These are phyloP conservation scores for Gambelia wislizenii DNA, from an alignment of 2,797 vertebrate genomes.

Conservation along the genomic window DNA sequence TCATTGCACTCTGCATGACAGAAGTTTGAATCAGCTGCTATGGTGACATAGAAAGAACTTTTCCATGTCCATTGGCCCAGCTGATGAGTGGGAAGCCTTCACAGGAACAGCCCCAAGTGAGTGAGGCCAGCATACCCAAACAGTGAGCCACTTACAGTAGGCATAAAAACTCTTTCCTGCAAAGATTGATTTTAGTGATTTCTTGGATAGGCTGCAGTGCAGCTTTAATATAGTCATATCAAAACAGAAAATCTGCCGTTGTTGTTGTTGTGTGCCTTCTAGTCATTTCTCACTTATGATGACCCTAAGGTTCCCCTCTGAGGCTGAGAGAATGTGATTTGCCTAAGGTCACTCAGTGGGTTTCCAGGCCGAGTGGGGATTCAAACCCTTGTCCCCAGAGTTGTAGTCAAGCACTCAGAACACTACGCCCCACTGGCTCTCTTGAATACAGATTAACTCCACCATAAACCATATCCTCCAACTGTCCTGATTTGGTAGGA, in stretches of 20 bases:
- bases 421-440: not conserved
- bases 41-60: conserved; percentile 8
- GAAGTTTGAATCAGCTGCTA: not conserved
- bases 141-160: not conserved
- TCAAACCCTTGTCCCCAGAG: no score
- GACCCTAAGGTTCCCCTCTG: no score
- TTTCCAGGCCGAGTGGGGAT: no score
- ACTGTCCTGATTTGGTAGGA: no score
- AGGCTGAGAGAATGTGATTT: no score
- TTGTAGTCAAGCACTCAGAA: no score
- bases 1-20: not conserved
- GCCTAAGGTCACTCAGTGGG: no score
- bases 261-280: no score
- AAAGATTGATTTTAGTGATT: not conserved
- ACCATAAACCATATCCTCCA: not conserved
- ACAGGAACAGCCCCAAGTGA: not conserved
- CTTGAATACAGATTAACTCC: not conserved
- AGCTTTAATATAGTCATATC: not conserved
- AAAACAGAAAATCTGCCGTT: not conserved
- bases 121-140: not conserved
- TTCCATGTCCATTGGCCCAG: not conserved
- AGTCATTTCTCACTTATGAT: no score
- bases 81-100: not conserved
- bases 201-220: not conserved
- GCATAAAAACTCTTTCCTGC: not conserved